Percentiles rank a stretch among this genome's conserved stretches.
These are phyloP conservation scores for Phalacrocorax carbo DNA, from an alignment of 2,113 vertebrate species.

Conservation along the genomic window DNA sequence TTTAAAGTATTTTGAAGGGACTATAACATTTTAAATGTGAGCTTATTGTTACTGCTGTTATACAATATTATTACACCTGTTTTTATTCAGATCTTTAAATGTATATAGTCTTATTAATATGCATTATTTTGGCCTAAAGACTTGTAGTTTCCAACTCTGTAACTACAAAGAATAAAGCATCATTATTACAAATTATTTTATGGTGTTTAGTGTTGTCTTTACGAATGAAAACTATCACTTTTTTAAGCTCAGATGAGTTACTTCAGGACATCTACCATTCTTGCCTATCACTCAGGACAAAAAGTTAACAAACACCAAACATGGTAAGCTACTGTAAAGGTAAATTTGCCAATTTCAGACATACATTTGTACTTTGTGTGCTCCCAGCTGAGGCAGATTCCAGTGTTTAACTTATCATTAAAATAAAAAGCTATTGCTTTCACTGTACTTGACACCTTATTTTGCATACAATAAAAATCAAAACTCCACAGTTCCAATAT, in stretches of 20 bases:
- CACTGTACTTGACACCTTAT: background rate
- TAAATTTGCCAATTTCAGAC: background rate
- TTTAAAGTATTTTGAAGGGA: background rate
- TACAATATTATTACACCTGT: background rate
- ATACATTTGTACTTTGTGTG: background rate
- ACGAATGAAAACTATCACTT: background rate
- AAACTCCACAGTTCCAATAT: background rate
- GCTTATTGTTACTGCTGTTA: background rate
- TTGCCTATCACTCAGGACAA: background rate
- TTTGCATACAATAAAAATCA: background rate
- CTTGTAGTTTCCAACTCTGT: background rate
- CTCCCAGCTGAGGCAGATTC: background rate
- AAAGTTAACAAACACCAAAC: accelerated
- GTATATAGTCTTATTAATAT: background rate
- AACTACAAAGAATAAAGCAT: background rate
- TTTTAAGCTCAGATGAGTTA: background rate
- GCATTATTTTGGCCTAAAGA: background rate
- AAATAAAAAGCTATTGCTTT: background rate
- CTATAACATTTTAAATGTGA: background rate
- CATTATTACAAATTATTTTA: background rate
- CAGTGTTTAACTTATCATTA: background rate
- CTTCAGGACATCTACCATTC: too few relatives aligned
- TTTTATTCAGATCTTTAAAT: background rate
- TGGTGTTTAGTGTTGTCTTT: background rate
- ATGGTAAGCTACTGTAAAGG: background rate